A percentile compares a stretch with the other conserved stretches of the same genome.
Evolutionary conservation across 2,888 invertebrate species (phyloP).

Genomic region (Phalera bucephala): DNA sequence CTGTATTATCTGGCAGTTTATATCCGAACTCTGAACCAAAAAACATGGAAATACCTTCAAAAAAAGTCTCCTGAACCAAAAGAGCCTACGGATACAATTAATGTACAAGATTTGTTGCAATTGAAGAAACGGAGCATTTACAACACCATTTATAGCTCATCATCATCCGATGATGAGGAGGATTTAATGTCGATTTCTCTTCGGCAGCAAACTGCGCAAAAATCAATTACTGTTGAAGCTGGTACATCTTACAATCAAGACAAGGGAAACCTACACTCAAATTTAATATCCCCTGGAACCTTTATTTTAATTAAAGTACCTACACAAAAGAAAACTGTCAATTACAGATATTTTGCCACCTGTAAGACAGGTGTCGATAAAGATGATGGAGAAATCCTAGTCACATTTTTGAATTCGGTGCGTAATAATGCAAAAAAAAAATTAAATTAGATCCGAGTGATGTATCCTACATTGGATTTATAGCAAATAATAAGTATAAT

Average conservation of each 20-base stretch:
- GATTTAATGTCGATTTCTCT: constrained; percentile 13
- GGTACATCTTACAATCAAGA: constrained; percentile 6
- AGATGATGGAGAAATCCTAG: no score
- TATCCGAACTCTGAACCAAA: constrained; percentile 5
- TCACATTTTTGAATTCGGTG: no score
- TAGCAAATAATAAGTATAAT: no score
- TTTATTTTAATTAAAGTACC: no score
- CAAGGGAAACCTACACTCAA: constrained; percentile 13
- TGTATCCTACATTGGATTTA: no score
- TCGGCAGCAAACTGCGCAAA: constrained; percentile 7
- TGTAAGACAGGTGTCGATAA: no score
- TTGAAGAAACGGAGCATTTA: no score
- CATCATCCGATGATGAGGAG: constrained; percentile 13
- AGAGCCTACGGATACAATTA: constrained; percentile 10
- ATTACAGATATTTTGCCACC: no score
- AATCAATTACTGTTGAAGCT: constrained; percentile 1
- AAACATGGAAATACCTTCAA: constrained; percentile 5
- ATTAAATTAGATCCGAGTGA: no score
- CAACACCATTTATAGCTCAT: constrained; percentile 13
- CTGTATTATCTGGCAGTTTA: constrained; percentile 5
- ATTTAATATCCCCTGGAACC: no score
- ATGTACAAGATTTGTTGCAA: constrained; percentile 9
- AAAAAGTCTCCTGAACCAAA: constrained; percentile 7
- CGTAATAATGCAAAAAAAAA: no score
- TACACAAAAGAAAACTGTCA: no score